phyloP scores from a whole-genome alignment of 2,113 vertebrate species.

The Pelvicachromis taeniatus region DNA sequence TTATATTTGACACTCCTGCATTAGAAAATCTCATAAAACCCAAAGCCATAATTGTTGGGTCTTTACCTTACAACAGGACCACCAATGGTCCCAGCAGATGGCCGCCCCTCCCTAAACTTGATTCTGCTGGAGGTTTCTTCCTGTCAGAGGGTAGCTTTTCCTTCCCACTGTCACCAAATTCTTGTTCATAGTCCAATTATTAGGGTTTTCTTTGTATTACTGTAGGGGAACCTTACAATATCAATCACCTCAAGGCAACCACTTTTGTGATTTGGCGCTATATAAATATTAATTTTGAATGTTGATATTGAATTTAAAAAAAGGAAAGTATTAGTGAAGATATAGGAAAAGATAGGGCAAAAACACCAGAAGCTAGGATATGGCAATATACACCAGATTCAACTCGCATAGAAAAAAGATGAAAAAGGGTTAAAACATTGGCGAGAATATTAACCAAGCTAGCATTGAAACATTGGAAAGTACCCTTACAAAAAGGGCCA shows the following conservation, averaged over 20 bases:
- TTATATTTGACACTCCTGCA: background rate
- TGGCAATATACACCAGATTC: background rate
- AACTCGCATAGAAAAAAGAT: background rate
- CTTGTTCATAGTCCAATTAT: background rate
- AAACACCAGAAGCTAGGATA: background rate
- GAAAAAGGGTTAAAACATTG: background rate
- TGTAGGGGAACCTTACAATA: background rate
- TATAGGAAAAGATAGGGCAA: background rate
- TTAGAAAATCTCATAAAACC: background rate
- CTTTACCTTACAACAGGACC: background rate
- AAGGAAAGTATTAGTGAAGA: background rate
- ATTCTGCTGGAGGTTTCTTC: background rate
- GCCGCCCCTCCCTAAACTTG: fast-evolving
- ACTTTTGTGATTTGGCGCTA: background rate
- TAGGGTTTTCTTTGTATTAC: background rate
- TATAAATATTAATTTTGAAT: background rate
- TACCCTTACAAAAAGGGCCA: background rate
- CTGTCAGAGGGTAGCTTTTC: background rate
- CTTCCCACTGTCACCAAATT: background rate
- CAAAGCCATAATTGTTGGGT: background rate
- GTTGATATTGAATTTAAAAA: background rate
- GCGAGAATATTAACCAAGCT: background rate
- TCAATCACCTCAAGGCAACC: background rate
- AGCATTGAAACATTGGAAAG: background rate
- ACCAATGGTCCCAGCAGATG: background rate